Evolutionary conservation across 2,113 vertebrate species (phyloP), one percentile per base, ranked within the genome.

Genomic region (Gymnarchus niloticus): DNA sequence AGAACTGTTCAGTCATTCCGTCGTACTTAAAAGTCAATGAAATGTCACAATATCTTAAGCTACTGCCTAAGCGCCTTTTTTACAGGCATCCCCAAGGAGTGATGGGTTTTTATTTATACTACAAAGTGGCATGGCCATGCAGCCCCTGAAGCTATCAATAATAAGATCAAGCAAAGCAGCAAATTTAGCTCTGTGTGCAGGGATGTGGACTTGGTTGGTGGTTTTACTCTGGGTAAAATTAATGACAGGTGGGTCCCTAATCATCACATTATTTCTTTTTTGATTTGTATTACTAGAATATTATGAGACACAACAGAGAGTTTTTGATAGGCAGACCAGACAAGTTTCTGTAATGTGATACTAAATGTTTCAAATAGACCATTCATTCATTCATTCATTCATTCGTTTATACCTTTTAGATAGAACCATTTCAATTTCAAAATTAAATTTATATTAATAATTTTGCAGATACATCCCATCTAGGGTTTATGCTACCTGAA

Each of bases 11-110:
- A 85, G 61, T 25, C 84, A 77, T 85, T 85, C 57, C 59, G 84
- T 54, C 33, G 48, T 76, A 54, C 48, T 85, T 85, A 76, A 41
- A 85, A 85, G 84, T 85, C 61, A 76, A 85, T 76, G 48, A 85
- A 28, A 76, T 85, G 84, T 85, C 84, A 85, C 48, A 54, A 56
- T 77, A 54, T 85, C 51, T 85, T 85, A 76, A 77, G 48, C 48
- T 76, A 76, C 23, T 54, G 49, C 28, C 84, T 85, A 76, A 85
- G n/a, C 61, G 65, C 49, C 59, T 85, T 69, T 82, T 83, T 85
- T 85, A 73, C 23, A 73, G 41, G 84, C 28, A 84, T 54, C 49
- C 84, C 61, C 44, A 37, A 33, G 84, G 65, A 76, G 48, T 23
- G 49, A 77, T 85, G 33, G 5, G 1, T 83, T 83, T 83, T 57